Percentiles rank a stretch among this genome's conserved stretches.
Evolutionary conservation across 92 coral and sea anemone genomes (phyloP).

Genomic region (Porites divaricata): DNA sequence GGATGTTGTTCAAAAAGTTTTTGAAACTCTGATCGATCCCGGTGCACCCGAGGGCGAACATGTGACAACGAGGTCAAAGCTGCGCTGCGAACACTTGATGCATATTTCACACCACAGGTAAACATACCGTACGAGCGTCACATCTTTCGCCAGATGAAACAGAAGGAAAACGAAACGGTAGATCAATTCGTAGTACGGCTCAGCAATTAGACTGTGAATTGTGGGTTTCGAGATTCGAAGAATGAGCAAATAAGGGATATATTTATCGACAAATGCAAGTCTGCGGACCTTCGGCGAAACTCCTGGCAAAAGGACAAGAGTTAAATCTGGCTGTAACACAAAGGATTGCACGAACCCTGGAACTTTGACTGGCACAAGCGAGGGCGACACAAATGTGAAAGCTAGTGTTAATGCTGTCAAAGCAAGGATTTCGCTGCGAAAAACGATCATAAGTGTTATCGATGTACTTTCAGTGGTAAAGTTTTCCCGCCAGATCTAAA

Average conservation of each 20-base stretch:
- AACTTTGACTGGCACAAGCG: slow-evolving; percentile 25
- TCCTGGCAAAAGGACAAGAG: slow-evolving; percentile 35
- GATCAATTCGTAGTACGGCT: too few species aligned
- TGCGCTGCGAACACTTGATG: slow-evolving; percentile 27
- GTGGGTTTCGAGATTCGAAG: slow-evolving; percentile 9
- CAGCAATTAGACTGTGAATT: slow-evolving; percentile 37
- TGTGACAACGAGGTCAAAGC: slow-evolving; percentile 6
- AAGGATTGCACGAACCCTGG: slow-evolving; percentile 36
- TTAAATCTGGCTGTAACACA: slow-evolving; percentile 26
- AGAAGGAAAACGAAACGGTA: too few species aligned
- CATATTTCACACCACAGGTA: slow-evolving; percentile 18
- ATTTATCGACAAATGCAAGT: slow-evolving; percentile 43
- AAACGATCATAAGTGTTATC: too few species aligned
- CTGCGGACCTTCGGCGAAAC: slow-evolving; percentile 30
- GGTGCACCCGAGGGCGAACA: slow-evolving; percentile 15
- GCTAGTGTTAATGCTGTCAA: slow-evolving; percentile 1
- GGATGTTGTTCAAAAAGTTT: background rate
- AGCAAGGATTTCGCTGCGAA: too few species aligned
- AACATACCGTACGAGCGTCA: slow-evolving; percentile 24
- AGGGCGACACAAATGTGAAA: background rate
- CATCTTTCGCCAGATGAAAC: slow-evolving; percentile 27
- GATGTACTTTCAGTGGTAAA: too few species aligned
- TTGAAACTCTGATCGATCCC: slow-evolving; percentile 24
- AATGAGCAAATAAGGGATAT: slow-evolving; percentile 40
- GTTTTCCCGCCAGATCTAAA: slow-evolving; percentile 35